phyloP scores from a whole-genome alignment of 2,888 invertebrate species.

The Acronicta aceris region DNA sequence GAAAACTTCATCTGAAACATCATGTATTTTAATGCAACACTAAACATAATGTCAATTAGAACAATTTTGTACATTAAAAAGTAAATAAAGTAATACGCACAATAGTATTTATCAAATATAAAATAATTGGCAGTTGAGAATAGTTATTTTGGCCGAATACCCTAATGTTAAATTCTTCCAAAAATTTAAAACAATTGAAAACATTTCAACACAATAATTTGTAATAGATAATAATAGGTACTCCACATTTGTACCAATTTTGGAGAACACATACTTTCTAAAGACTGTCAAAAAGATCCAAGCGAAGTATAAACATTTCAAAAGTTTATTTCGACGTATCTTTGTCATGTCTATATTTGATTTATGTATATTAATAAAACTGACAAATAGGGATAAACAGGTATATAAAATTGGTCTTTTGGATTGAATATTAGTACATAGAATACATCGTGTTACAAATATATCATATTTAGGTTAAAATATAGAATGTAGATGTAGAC shows the following conservation, averaged over 20 bases:
- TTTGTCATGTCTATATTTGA: slow-evolving; percentile 16
- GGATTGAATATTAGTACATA: slow-evolving; percentile 44
- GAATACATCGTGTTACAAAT: slow-evolving; percentile 49
- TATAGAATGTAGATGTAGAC: slow-evolving; percentile 21
- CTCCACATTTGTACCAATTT: slow-evolving; percentile 12
- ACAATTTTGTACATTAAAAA: slow-evolving; percentile 71
- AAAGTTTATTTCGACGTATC: slow-evolving; percentile 24
- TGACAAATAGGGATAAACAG: slow-evolving; percentile 45
- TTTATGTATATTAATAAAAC: slow-evolving; percentile 35
- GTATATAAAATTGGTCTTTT: slow-evolving; percentile 62
- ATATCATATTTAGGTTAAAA: slow-evolving; percentile 24
- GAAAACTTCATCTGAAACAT: slow-evolving; percentile 75
- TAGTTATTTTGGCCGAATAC: slow-evolving; percentile 74
- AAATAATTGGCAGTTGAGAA: slow-evolving; percentile 80
- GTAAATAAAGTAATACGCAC: slow-evolving; percentile 66
- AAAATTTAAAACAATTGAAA: slow-evolving; percentile 51
- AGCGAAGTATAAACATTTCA: slow-evolving; percentile 41
- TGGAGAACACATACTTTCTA: slow-evolving; percentile 16
- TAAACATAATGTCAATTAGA: slow-evolving; percentile 81
- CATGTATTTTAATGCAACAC: slow-evolving; percentile 83
- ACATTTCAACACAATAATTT: slow-evolving; percentile 28
- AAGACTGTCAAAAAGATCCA: slow-evolving; percentile 30
- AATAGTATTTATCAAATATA: slow-evolving; percentile 65
- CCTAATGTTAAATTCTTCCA: slow-evolving; percentile 59
- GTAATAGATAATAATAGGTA: slow-evolving; percentile 5